These are phyloP conservation scores for Triplophysa rosa DNA, from an alignment of 2,113 vertebrate genomes.

Conservation along the genomic window DNA sequence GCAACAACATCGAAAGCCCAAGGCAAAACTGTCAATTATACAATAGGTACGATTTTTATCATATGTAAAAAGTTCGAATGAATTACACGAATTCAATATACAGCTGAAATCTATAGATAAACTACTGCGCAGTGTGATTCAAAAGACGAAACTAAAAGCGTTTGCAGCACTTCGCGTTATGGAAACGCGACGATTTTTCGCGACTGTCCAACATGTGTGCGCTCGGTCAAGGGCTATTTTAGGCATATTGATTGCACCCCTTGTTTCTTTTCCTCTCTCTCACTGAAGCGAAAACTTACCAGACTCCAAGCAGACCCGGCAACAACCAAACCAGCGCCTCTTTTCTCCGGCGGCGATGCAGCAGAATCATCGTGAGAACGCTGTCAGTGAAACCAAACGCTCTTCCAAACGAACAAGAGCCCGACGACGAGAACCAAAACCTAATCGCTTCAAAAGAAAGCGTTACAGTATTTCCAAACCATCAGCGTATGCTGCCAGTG, in stretches of 20 bases:
- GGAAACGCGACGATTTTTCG: background rate
- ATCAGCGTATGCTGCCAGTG: background rate
- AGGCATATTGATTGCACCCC: background rate
- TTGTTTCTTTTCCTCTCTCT: background rate
- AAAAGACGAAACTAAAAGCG: constrained; percentile 1
- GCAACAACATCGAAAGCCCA: background rate
- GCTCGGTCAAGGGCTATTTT: constrained; percentile 4
- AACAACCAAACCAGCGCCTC: constrained; percentile 63
- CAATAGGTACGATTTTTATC: background rate
- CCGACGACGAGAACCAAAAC: background rate
- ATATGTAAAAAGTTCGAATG: background rate
- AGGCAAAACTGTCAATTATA: constrained; percentile 16
- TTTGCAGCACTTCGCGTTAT: background rate
- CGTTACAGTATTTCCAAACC: background rate
- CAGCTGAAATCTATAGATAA: too few relatives aligned
- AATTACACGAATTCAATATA: background rate
- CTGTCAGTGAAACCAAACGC: constrained; percentile 11
- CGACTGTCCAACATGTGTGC: constrained; percentile 1
- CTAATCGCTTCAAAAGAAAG: too few relatives aligned
- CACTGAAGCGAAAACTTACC: constrained; percentile 63
- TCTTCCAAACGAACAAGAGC: background rate
- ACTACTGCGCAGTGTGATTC: too few relatives aligned
- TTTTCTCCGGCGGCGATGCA: constrained; percentile 57
- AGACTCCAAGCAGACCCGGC: constrained; percentile 64
- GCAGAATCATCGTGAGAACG: constrained; percentile 34